Conservation (phyloP, 2,797 vertebrate genomes). For the Ataeniobius toweri region DNA sequence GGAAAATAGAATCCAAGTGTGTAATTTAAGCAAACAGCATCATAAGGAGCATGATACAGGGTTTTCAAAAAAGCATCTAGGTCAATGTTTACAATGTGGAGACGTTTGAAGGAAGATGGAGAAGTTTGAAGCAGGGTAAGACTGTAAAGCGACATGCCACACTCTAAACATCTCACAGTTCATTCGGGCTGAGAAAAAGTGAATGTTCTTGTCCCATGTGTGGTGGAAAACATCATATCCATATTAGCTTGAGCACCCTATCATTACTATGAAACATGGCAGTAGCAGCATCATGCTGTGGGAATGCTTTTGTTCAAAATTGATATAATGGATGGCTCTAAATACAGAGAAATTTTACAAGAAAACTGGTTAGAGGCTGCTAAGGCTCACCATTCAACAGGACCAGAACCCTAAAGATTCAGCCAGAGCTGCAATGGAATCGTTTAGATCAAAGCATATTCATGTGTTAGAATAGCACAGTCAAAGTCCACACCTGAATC, state of each 20-base stretch:
- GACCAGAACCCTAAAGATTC: neutral
- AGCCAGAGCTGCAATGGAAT: neutral
- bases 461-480: neutral
- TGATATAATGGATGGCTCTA: neutral
- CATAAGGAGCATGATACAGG: neutral
- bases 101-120: no score
- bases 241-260: neutral
- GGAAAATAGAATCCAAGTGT: neutral
- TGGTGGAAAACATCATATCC: neutral
- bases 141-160: no score
- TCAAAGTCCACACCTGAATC: neutral
- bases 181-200: no score
- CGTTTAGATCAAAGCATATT: neutral
- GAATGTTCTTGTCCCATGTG: neutral
- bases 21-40: neutral
- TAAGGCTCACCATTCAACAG: neutral
- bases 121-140: no score
- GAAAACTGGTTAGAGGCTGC: neutral
- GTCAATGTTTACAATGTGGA: neutral
- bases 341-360: neutral
- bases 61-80: neutral
- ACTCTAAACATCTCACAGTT: no score
- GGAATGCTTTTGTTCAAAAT: neutral
- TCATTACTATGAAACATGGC: neutral
- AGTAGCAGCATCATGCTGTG: neutral